These are phyloP conservation scores for Onthophagus taurus DNA, from an alignment of 1,140 invertebrate species.

Conservation along the genomic window DNA sequence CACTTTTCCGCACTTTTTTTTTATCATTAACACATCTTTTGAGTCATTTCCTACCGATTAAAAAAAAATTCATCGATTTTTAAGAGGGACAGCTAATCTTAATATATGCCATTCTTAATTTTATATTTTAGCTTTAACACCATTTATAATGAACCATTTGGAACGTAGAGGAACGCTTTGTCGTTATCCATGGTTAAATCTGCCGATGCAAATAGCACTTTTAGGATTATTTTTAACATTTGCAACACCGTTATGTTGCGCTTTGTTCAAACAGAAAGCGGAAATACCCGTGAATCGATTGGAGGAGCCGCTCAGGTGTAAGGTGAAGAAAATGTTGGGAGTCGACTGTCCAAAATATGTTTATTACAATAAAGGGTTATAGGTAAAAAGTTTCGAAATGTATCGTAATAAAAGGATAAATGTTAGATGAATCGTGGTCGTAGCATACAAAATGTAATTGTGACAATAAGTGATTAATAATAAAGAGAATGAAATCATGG, in stretches of 20 bases:
- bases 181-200: conserved; percentile 46
- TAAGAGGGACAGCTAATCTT: too few relatives aligned
- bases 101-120: too few relatives aligned
- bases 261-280: conserved; percentile 68
- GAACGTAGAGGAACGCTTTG: conserved; percentile 47
- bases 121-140: conserved; percentile 48
- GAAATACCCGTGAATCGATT: conserved; percentile 45
- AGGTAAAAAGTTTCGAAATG: conserved; percentile 24
- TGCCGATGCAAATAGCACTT: conserved; percentile 55
- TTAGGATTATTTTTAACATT: conserved; percentile 68
- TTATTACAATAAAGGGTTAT: conserved; percentile 54
- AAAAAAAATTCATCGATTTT: too few relatives aligned
- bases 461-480: too few relatives aligned
- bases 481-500: too few relatives aligned
- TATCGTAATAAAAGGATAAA: too few relatives aligned
- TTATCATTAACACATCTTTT: too few relatives aligned
- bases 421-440: too few relatives aligned
- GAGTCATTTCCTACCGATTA: too few relatives aligned
- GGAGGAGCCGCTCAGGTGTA: conserved; percentile 39
- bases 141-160: conserved; percentile 57
- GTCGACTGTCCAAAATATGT: conserved; percentile 35
- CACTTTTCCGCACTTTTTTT: too few relatives aligned
- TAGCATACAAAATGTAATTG: too few relatives aligned
- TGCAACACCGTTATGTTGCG: conserved; percentile 76
- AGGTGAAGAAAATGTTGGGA: background rate